Evolutionary conservation across 2,888 invertebrate species (phyloP), one percentile per base, ranked within the genome.

Genomic region (Cataglyphis livida): DNA sequence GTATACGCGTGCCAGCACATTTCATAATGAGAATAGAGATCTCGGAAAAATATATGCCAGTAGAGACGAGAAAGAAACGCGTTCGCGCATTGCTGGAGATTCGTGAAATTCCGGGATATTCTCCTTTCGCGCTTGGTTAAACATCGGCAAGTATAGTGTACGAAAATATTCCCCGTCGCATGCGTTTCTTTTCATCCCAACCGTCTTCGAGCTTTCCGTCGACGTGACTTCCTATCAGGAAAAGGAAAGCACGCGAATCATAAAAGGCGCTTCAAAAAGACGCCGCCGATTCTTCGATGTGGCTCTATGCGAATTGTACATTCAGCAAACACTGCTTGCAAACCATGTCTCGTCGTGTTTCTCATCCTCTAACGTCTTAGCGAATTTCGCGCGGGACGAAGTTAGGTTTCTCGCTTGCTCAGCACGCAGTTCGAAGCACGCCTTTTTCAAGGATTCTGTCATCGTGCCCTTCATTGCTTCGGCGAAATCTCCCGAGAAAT

Each of bases 51-150:
- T 25, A 35, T 25, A 48, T 35, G 25, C 15, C 44, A n/a, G 35
- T 35, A 15, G 25, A 15, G 25, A 15, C 5, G 15, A 9, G n/a
- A 35, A 66, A 57, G n/a, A 61, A 28, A 28, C 18, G 28, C 59
- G 65, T 81, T 81, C 59, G 66, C 73, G 68, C 65, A 44, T 68
- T 65, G 48, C 62, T 12, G 18, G 44, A 38, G 59, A 73, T 28
- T 81, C 81, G 25, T 61, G 57, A 81, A 73, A 65, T 84, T 65
- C 41, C 57, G 25, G 48, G 59, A 81, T 59, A 73, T 74, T 68
- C 70, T 74, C 54, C 82, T 54, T 84, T 82, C 28, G 61, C 65
- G 62, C 84, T 84, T 68, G 82, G 82, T 84, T 84, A 68, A 82
- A 61, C 82, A 74, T 62, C 57, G 65, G 25, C 59, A 38, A 54